Evolutionary conservation across 2,113 vertebrate genomes (phyloP).

Genomic region (Crotalus horridus): DNA sequence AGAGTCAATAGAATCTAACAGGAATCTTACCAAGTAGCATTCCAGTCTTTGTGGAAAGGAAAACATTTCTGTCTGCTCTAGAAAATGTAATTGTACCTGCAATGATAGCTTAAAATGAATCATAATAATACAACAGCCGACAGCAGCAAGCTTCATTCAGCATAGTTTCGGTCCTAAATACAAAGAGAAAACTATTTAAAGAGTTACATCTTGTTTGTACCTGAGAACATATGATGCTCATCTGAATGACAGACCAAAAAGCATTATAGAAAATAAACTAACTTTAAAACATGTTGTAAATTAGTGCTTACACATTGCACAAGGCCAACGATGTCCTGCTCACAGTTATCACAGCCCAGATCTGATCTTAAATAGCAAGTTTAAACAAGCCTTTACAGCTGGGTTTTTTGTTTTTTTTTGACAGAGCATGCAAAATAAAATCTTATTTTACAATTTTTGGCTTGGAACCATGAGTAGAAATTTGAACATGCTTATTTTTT

Average conservation of each 20-base stretch:
- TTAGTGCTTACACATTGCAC: neutral
- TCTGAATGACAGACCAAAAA: neutral
- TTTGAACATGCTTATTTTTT: neutral
- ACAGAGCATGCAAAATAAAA: neutral
- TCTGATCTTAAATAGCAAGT: neutral
- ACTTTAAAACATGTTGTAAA: neutral
- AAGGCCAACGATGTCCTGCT: neutral
- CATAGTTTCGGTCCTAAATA: neutral
- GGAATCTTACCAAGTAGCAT: neutral
- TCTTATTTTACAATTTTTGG: neutral
- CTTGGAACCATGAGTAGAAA: neutral
- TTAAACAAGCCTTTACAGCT: neutral
- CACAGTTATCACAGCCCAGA: neutral
- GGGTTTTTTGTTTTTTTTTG: neutral
- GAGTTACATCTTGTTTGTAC: neutral
- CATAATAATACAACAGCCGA: neutral
- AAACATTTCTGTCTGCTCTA: neutral
- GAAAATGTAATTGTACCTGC: rapidly evolving
- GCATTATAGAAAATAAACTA: neutral
- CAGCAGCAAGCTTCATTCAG: neutral
- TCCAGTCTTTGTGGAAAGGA: neutral
- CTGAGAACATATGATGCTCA: neutral
- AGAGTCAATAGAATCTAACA: neutral
- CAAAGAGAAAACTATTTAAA: neutral
- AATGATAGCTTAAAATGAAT: conserved; percentile 24